A percentile compares a stretch with the other conserved stretches of the same genome.
Conservation (phyloP, 2,797 vertebrate genomes). For the Gadopsis marmoratus region DNA sequence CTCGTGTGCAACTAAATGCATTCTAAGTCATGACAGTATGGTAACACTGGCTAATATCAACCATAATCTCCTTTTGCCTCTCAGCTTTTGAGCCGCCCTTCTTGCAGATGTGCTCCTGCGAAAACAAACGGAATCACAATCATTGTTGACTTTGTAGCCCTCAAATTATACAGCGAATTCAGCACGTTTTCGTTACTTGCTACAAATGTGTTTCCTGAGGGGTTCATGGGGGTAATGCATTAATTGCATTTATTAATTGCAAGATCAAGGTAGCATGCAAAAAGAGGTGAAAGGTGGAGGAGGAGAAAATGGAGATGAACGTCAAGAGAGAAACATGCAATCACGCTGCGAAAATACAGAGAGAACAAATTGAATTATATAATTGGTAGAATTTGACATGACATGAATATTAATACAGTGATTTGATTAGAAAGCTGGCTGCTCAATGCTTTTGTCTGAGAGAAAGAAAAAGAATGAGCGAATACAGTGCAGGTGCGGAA, state of each 20-base stretch:
- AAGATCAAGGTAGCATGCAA: constrained; percentile 5
- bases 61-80: background rate
- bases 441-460: background rate
- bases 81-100: background rate
- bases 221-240: background rate
- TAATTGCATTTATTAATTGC: constrained; percentile 35
- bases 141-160: background rate
- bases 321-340: background rate
- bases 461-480: background rate
- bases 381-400: background rate
- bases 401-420: constrained; percentile 11
- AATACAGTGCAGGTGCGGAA: too few species aligned
- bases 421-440: constrained; percentile 2
- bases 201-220: constrained; percentile 4
- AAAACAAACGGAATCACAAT: constrained; percentile 4
- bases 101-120: background rate
- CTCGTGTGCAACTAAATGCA: background rate
- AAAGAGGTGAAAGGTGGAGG: constrained; percentile 15
- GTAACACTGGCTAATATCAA: background rate
- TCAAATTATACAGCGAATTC: constrained; percentile 19
- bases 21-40: background rate
- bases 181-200: constrained; percentile 5
- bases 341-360: background rate
- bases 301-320: background rate
- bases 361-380: background rate